Base-by-base conservation (phyloP, 2,113 vertebrate species). In the Gila orcuttii region DNA sequence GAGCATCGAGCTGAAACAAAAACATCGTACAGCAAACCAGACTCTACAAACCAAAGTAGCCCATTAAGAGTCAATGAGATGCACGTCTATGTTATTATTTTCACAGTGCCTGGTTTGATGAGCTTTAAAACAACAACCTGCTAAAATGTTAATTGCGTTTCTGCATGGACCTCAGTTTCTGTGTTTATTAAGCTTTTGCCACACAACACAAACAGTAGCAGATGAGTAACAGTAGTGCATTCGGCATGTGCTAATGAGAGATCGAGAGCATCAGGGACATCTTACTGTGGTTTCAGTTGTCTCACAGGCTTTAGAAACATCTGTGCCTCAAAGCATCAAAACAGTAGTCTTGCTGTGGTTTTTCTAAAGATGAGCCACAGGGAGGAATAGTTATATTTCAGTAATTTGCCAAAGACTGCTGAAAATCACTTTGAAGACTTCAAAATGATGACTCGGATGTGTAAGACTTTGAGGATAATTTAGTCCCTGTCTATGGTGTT, bases 51-150 rank as follows among this genome's bases (percentile, higher is more conserved):
- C 57, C 17, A 42, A 59, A 45, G 25, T 52, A 47, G 23, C 47
- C 11, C 8, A 59, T 81, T 87, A 79, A 50, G 23, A 85, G 60
- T 85, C 78, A 82, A 59, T 47, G 83, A 84, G 81, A 79, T 85
- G 62, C 79, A 69, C 83, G 42, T 83, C 57, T 52, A 19, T 82
- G 60, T 55, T 47, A 71, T 62, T 66, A 59, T 85, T 78, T 86
- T 79, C 36, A 69, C 62, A 64, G 52, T 50, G 73, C 17, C 36
- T 69, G 79, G 68, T 85, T 85, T 78, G 79, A 88, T 88, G 76
- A 52, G 62, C 80, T 62, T 4, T 64, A 57, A 86, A 88, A 75
- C 84, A 83, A 62, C 84, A 83, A 52, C 42, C 45, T 5, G 25
- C 75, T 28, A 28, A 28, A 33, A 19, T 60, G 75, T 79, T 80